Conservation (phyloP, 2,888 invertebrate genomes). For the Schizotus pectinicornis region DNA sequence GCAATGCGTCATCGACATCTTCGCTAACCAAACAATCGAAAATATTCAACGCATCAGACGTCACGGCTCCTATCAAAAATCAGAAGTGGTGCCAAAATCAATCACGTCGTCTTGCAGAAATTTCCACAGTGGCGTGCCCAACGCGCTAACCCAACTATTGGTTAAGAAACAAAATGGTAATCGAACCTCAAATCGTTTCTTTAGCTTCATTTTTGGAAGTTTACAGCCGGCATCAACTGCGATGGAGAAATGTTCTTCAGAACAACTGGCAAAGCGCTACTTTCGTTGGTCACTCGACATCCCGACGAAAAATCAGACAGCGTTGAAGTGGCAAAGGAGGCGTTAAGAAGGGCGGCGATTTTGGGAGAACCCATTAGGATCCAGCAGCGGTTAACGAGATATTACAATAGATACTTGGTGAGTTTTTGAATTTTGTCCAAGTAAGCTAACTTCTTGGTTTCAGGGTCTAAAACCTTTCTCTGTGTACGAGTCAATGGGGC, state of each 20-base stretch:
- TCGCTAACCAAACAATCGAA: conserved; percentile 54
- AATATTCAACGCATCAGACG: conserved; percentile 49
- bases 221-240: conserved; percentile 58
- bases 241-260: conserved; percentile 74
- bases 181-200: background rate
- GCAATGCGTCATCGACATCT: conserved; percentile 54
- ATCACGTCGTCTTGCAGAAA: conserved; percentile 49
- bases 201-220: background rate
- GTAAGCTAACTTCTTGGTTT: conserved; percentile 25
- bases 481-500: conserved; percentile 72
- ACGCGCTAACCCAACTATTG: conserved; percentile 54
- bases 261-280: conserved; percentile 71
- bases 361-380: conserved; percentile 70
- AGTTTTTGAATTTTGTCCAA: conserved; percentile 29
- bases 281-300: conserved; percentile 69
- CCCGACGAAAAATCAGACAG: conserved; percentile 64
- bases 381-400: conserved; percentile 72
- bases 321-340: conserved; percentile 72
- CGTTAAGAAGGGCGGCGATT: conserved; percentile 67
- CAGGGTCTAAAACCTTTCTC: conserved; percentile 79
- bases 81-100: conserved; percentile 49
- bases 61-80: conserved; percentile 50
- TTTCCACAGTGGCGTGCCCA: conserved; percentile 54
- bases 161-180: conserved; percentile 53
- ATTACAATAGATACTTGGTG: conserved; percentile 70